phyloP scores from a whole-genome alignment of 2,113 vertebrate species.

The Caloenas nicobarica region DNA sequence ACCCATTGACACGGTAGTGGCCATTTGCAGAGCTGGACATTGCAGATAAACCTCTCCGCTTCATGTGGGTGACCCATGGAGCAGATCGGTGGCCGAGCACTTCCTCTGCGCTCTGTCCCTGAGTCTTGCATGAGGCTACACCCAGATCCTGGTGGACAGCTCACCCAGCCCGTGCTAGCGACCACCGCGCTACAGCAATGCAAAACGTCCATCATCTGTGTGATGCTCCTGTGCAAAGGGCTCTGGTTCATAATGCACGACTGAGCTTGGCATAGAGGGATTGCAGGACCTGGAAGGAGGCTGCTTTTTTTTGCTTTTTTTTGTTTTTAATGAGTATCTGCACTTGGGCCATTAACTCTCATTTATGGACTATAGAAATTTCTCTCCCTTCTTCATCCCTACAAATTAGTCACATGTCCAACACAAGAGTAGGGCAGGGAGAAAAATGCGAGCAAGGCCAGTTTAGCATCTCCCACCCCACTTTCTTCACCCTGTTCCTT shows the following conservation, averaged over 20 bases:
- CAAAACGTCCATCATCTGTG: fast-evolving
- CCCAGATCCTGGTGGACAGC: neutral
- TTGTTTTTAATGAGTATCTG: neutral
- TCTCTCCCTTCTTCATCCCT: neutral
- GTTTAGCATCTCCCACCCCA: neutral
- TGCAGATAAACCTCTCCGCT: neutral
- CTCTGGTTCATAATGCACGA: fast-evolving
- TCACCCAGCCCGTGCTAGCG: fast-evolving
- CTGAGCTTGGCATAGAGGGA: too few relatives aligned
- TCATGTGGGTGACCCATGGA: neutral
- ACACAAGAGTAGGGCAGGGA: neutral
- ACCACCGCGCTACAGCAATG: fast-evolving
- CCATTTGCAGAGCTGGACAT: fast-evolving
- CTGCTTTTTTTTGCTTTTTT: neutral
- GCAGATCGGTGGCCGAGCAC: neutral
- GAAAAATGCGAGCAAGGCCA: neutral
- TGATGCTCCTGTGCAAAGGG: neutral
- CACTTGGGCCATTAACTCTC: neutral
- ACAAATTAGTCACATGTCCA: neutral
- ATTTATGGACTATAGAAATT: neutral
- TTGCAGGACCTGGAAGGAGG: neutral
- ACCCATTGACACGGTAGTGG: neutral
- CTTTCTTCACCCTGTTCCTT: neutral
- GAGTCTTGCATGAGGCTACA: neutral
- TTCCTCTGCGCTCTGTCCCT: neutral